Evolutionary conservation across 2,113 vertebrate species (phyloP).

Genomic region (Copsychus sechellarum): DNA sequence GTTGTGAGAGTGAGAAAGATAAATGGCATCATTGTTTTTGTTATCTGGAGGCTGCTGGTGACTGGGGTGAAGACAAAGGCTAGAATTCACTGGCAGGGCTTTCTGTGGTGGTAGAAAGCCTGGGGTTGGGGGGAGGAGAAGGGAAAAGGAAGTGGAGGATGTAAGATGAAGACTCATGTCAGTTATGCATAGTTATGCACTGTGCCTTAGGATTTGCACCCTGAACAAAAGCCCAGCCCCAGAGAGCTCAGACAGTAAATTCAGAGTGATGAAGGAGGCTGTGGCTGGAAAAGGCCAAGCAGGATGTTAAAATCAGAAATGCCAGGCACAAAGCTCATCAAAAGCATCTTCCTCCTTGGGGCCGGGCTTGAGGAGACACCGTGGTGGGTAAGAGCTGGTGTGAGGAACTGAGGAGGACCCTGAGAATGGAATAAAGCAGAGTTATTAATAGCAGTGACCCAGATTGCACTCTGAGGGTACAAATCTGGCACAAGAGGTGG

Average conservation of each 20-base stretch:
- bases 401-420: not conserved
- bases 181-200: not conserved
- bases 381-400: rapidly evolving
- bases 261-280: not conserved
- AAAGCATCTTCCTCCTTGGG: not conserved
- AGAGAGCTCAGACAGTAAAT: not conserved
- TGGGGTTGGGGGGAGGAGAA: not conserved
- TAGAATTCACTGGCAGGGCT: constrained; percentile 22
- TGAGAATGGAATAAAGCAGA: not conserved
- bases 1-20: not conserved
- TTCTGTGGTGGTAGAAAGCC: not conserved
- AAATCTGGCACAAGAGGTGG: constrained; percentile 37
- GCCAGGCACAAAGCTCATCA: not conserved
- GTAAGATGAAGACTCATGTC: not conserved
- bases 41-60: constrained; percentile 33
- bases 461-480: not conserved
- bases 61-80: constrained; percentile 38
- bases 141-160: constrained; percentile 10
- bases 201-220: not conserved
- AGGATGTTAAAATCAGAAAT: not conserved
- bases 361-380: not conserved
- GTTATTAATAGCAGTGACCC: constrained; percentile 52
- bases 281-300: not conserved
- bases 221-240: not conserved
- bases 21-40: constrained; percentile 43